phyloP scores from a whole-genome alignment of 2,888 invertebrate species.

The Ferrisia virgata region DNA sequence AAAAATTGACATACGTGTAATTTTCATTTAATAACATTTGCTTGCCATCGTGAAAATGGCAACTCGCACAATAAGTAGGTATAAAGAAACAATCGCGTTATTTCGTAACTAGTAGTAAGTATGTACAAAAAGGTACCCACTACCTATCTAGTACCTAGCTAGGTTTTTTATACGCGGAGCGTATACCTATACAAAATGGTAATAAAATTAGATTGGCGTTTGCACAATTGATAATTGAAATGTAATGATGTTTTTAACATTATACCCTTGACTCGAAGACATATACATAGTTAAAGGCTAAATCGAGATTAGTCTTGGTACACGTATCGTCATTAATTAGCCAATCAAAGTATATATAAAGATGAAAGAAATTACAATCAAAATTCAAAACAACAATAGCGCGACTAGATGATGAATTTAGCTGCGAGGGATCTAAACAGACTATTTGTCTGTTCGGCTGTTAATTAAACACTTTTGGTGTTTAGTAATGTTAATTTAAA shows the following conservation, averaged over 20 bases:
- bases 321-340: conserved; percentile 40
- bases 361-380: conserved; percentile 37
- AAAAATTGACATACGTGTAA: neutral
- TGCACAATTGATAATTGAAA: conserved; percentile 40
- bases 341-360: conserved; percentile 33
- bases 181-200: neutral
- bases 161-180: neutral
- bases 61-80: neutral
- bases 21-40: neutral
- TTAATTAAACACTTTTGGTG: conserved; percentile 46
- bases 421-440: conserved; percentile 39
- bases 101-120: neutral
- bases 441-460: conserved; percentile 44
- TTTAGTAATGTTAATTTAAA: conserved; percentile 46
- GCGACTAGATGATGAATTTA: conserved; percentile 39
- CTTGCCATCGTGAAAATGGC: neutral
- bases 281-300: conserved; percentile 44
- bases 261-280: conserved; percentile 33
- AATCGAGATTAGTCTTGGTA: conserved; percentile 41
- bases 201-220: conserved; percentile 19
- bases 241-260: conserved; percentile 38
- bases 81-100: neutral
- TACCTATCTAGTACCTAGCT: no score
- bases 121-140: neutral
- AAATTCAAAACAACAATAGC: conserved; percentile 32